phyloP scores from a whole-genome alignment of 2,797 vertebrate genomes.

The Chaunax sp. region DNA sequence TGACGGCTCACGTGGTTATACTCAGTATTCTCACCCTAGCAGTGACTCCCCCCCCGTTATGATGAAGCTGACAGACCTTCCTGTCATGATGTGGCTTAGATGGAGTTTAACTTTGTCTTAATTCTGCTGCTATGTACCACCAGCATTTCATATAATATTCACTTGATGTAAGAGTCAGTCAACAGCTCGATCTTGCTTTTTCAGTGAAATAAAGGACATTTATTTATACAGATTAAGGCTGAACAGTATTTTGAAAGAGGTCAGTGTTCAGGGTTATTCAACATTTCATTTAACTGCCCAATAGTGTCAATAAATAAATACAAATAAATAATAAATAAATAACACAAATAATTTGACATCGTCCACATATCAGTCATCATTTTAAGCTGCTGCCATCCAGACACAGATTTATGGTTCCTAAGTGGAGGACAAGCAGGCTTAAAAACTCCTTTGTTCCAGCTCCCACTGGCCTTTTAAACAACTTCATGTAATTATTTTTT shows the following conservation, averaged over 20 bases:
- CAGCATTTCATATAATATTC: slow-evolving; percentile 52
- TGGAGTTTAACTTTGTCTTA: slow-evolving; percentile 40
- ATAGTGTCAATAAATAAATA: neutral
- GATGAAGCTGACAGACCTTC: slow-evolving; percentile 51
- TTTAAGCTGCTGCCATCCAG: no score
- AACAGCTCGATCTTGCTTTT: neutral
- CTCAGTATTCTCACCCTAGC: slow-evolving; percentile 38
- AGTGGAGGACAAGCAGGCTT: no score
- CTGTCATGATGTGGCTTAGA: slow-evolving; percentile 33
- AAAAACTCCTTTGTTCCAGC: no score
- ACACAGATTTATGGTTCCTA: no score
- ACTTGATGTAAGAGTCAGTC: slow-evolving; percentile 25
- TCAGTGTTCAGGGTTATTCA: slow-evolving; percentile 1
- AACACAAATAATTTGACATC: no score
- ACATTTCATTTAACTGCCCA: neutral
- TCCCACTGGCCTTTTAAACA: no score
- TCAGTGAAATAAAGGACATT: neutral
- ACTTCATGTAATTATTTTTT: no score
- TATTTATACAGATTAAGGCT: neutral
- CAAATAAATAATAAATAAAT: no score
- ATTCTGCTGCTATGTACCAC: slow-evolving; percentile 29
- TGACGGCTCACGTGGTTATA: slow-evolving; percentile 28
- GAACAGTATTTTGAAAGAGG: neutral
- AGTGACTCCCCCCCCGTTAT: slow-evolving; percentile 39
- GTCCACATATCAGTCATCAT: no score